Base-by-base conservation (phyloP, 2,888 invertebrate species). In the Horisme vitalbata region DNA sequence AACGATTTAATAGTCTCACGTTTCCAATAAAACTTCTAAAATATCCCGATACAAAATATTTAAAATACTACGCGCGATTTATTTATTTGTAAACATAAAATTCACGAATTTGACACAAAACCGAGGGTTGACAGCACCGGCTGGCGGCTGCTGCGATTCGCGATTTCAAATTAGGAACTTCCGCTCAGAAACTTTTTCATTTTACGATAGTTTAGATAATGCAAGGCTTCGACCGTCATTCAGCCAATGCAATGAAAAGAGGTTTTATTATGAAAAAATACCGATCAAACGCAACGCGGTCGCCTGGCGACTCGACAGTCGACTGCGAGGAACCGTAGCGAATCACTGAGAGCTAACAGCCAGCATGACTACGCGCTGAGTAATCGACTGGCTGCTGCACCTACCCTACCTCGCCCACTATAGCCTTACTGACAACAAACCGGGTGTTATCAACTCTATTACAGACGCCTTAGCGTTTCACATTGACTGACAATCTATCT, bases 231-330 rank as follows among this genome's bases (percentile, higher is more conserved):
- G n/a, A n/a, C n/a, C n/a, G 30, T 7, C 7, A 39, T 39, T 24
- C 24, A 13, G 30, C 14, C 31, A 34, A 18, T 6, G 41, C 28
- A n/a, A n/a, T n/a, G n/a, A n/a, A n/a, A n/a, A n/a, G n/a, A n/a
- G n/a, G n/a, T n/a, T n/a, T n/a, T n/a, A n/a, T n/a, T n/a, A n/a
- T n/a, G n/a, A n/a, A n/a, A n/a, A 52, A 51, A 44, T 73, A 86
- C 71, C 79, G 87, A 88, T 81, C 71, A 79, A 86, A 84, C 86
- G 71, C 68, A 70, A 65, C 63, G 66, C 75, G 75, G 83, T 85
- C 79, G 79, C 83, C 68, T 71, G 63, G 84, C 80, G 76, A 82
- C 79, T 55, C 39, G 35, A 2, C 18, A 5, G 67, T 72, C 74
- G 75, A 69, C 43, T 68, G 63, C 68, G 65, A 61, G 59, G 54